Evolutionary conservation across 2,797 vertebrate species (phyloP).

Genomic region (Eulemur albifrons): DNA sequence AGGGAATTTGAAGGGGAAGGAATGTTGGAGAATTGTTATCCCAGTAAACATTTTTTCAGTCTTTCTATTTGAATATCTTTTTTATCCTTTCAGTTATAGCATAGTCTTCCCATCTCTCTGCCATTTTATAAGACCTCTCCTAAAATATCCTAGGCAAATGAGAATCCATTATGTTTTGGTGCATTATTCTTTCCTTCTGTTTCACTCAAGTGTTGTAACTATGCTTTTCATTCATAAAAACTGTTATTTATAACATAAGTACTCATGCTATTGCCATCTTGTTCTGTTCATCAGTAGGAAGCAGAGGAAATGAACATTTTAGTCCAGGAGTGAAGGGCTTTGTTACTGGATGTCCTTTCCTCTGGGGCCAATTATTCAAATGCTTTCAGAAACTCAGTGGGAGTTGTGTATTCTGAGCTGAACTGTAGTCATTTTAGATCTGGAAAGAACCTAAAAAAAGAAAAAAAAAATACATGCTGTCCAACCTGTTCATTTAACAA

Average conservation of each 20-base stretch:
- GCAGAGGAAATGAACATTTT: not conserved
- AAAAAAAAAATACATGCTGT: not conserved
- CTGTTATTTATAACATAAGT: not conserved
- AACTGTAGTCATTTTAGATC: not conserved
- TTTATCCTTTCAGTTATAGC: not conserved
- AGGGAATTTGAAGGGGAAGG: not conserved
- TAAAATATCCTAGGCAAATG: no score
- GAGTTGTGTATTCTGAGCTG: conserved; percentile 32
- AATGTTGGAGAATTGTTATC: not conserved
- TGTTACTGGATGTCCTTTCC: conserved; percentile 37
- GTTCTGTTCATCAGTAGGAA: not conserved
- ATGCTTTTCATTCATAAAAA: not conserved
- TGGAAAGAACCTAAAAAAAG: conserved; percentile 12
- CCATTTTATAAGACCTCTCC: not conserved
- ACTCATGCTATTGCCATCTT: not conserved
- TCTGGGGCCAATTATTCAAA: conserved; percentile 23
- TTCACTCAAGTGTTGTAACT: not conserved
- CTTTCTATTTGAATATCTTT: not conserved
- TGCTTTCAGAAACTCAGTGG: conserved; percentile 39
- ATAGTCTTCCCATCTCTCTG: not conserved
- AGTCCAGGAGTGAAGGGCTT: not conserved
- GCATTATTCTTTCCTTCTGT: not conserved
- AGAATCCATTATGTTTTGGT: not conserved
- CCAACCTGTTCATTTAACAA: not conserved
- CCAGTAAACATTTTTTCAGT: not conserved